These are phyloP conservation scores for Fratercula arctica DNA, from an alignment of 2,797 vertebrate genomes.

Conservation along the genomic window DNA sequence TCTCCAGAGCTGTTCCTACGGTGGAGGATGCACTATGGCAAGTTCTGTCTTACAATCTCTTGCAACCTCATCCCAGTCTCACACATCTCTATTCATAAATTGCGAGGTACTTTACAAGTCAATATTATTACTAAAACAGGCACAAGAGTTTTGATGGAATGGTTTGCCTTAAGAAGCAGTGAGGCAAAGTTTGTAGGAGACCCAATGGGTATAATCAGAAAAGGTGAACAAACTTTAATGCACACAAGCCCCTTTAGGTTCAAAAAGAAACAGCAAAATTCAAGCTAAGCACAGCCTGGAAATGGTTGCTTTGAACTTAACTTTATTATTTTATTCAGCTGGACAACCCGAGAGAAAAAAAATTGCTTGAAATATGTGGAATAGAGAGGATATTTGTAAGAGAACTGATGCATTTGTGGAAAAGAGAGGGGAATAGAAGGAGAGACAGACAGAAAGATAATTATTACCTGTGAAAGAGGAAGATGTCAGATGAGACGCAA, in stretches of 20 bases:
- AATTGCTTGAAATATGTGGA: not conserved
- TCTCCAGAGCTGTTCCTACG: not conserved
- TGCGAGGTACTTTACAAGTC: not conserved
- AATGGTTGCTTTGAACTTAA: not conserved
- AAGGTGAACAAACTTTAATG: not conserved
- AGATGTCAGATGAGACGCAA: not conserved
- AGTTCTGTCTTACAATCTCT: not conserved
- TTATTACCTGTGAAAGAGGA: conserved; percentile 1
- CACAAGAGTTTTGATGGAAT: not conserved
- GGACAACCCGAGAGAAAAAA: not conserved
- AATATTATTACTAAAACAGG: not conserved
- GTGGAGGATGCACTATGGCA: not conserved
- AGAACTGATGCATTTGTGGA: not conserved
- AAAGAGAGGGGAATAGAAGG: not conserved
- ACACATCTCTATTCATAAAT: not conserved
- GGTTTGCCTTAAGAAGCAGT: not conserved
- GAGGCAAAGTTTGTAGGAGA: not conserved
- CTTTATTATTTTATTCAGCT: not conserved
- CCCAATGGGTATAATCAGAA: not conserved
- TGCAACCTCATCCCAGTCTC: not conserved
- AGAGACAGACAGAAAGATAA: not conserved
- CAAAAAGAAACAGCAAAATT: not conserved
- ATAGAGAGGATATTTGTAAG: not conserved
- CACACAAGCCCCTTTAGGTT: not conserved
- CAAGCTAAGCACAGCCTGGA: not conserved